Conservation (phyloP, 2,797 vertebrate genomes). For the Arctocebus calabarensis region DNA sequence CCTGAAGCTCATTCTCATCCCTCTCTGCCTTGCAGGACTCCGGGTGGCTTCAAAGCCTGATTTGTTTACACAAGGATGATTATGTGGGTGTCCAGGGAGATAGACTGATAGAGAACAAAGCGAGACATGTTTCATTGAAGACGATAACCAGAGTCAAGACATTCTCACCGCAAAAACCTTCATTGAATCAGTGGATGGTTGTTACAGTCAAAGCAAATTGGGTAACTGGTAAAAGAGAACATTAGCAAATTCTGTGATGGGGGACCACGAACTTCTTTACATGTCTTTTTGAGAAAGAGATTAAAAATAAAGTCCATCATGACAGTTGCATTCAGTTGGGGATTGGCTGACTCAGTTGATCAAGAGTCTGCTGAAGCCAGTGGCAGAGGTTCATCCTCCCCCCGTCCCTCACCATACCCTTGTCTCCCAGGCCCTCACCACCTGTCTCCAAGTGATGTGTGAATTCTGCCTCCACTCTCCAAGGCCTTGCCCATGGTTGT, state of each 20-base stretch:
- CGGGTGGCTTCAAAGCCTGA: conserved; percentile 71
- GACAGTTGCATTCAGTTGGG: background rate
- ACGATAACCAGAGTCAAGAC: conserved; percentile 37
- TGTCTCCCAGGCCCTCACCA: no score
- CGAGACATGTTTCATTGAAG: conserved; percentile 75
- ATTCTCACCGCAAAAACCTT: conserved; percentile 22
- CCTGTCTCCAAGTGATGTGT: background rate
- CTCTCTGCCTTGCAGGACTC: conserved; percentile 56
- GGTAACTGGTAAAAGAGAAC: background rate
- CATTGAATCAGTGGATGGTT: conserved; percentile 5
- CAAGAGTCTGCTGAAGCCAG: background rate
- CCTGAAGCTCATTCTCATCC: conserved; percentile 51
- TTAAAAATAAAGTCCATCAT: background rate
- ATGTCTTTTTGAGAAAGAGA: background rate
- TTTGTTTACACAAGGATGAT: conserved; percentile 76
- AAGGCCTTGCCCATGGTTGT: background rate
- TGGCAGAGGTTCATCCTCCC: background rate
- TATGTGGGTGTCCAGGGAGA: conserved; percentile 70
- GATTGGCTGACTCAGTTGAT: background rate
- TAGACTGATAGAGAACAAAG: conserved; percentile 69
- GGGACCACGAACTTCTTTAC: background rate
- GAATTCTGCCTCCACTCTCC: background rate
- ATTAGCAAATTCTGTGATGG: background rate
- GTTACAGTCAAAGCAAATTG: conserved; percentile 20
- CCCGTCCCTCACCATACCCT: accelerated